Evolutionary conservation across 2,888 invertebrate species (phyloP).

Genomic region (Eilema caniola): DNA sequence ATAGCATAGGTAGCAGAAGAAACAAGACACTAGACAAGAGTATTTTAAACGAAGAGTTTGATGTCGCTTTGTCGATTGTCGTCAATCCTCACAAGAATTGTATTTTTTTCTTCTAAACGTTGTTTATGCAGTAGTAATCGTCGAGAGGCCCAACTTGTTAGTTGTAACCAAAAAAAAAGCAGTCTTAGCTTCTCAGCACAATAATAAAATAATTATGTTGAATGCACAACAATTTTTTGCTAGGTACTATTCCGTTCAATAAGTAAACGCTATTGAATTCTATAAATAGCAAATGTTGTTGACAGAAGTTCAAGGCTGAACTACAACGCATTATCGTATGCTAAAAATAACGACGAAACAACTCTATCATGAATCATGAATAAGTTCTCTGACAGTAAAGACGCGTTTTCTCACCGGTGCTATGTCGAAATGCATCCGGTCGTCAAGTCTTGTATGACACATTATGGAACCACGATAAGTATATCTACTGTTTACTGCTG

Average conservation of each 20-base stretch:
- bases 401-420: not conserved
- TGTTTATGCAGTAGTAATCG: not conserved
- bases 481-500: too few relatives aligned
- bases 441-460: not conserved
- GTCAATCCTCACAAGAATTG: too few relatives aligned
- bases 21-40: too few relatives aligned
- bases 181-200: not conserved
- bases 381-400: not conserved
- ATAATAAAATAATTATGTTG: not conserved
- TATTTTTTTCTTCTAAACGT: too few relatives aligned
- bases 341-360: not conserved
- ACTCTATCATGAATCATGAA: too few relatives aligned
- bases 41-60: too few relatives aligned
- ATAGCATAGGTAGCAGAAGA: too few relatives aligned
- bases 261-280: not conserved
- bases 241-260: too few relatives aligned
- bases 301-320: constrained; percentile 4
- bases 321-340: not conserved
- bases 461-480: not conserved
- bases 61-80: too few relatives aligned
- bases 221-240: not conserved
- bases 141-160: not conserved
- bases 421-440: not conserved
- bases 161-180: not conserved
- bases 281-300: not conserved